Percentiles rank a stretch among this genome's conserved stretches.
Evolutionary conservation across 2,888 invertebrate genomes (phyloP).

Genomic region (Saturnia japonica): DNA sequence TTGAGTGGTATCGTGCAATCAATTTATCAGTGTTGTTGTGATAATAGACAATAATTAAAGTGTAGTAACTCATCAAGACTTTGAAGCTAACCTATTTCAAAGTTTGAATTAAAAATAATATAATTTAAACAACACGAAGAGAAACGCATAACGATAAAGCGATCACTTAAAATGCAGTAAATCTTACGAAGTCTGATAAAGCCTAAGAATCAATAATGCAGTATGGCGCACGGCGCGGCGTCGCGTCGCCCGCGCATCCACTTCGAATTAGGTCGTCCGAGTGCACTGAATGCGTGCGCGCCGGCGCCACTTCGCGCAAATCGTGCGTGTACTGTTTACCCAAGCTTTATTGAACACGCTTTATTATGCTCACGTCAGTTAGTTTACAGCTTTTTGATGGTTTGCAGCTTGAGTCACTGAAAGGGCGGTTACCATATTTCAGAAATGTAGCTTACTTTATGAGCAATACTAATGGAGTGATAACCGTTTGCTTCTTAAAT

Average conservation of each 20-base stretch:
- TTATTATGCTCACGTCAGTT: slow-evolving; percentile 23
- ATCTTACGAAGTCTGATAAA: slow-evolving; percentile 19
- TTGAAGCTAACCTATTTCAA: background rate
- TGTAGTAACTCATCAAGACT: background rate
- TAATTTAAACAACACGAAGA: slow-evolving; percentile 5
- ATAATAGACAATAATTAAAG: background rate
- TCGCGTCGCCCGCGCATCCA: slow-evolving; percentile 21
- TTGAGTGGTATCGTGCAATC: slow-evolving; percentile 7
- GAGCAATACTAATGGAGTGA: background rate
- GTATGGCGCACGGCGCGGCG: slow-evolving; percentile 16
- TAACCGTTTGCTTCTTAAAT: background rate
- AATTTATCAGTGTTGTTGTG: background rate
- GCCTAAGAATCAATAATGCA: slow-evolving; percentile 21
- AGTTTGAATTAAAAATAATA: slow-evolving; percentile 2
- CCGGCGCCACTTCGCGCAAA: slow-evolving; percentile 62
- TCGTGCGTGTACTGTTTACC: slow-evolving; percentile 51
- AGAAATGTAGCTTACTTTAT: slow-evolving; percentile 3
- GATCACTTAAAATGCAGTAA: slow-evolving; percentile 21
- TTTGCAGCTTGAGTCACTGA: background rate
- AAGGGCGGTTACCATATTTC: slow-evolving; percentile 10
- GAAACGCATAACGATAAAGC: slow-evolving; percentile 18
- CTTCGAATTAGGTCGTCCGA: slow-evolving; percentile 57
- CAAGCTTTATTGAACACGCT: slow-evolving; percentile 1
- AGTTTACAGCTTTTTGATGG: slow-evolving; percentile 17
- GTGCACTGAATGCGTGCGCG: slow-evolving; percentile 50